Evolutionary conservation across 2,113 vertebrate species (phyloP).

Genomic region (Hippocampus barbouri): DNA sequence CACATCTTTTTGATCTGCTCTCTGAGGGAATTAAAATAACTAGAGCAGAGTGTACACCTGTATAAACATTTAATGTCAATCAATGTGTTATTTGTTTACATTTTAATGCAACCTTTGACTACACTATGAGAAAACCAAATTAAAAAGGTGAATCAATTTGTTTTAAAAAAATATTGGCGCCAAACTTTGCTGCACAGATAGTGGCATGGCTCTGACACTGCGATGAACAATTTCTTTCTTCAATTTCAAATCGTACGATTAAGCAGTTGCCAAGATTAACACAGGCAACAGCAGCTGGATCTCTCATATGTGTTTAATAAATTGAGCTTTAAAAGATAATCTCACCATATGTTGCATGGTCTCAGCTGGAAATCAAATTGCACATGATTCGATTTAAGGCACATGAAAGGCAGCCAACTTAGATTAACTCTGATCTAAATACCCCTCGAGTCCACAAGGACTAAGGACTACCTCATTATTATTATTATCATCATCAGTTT

Average conservation of each 20-base stretch:
- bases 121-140: no score
- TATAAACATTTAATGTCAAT: background rate
- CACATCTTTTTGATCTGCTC: constrained; percentile 59
- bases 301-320: constrained; percentile 35
- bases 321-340: constrained; percentile 43
- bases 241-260: constrained; percentile 43
- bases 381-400: background rate
- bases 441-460: background rate
- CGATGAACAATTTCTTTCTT: constrained; percentile 28
- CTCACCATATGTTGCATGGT: constrained; percentile 44
- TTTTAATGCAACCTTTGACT: no score
- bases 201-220: constrained; percentile 11
- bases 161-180: no score
- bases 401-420: background rate
- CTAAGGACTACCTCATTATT: background rate
- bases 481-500: background rate
- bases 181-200: no score
- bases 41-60: constrained; percentile 4
- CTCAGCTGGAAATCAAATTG: background rate
- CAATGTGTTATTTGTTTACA: background rate
- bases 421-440: background rate
- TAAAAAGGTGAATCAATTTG: no score
- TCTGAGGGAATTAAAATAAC: constrained; percentile 29
- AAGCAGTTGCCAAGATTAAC: constrained; percentile 33
- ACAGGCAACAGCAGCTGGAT: constrained; percentile 41